Percentiles rank a stretch among this genome's conserved stretches.
These are phyloP conservation scores for Gymnobelideus leadbeateri DNA, from an alignment of 2,113 vertebrate species.

Conservation along the genomic window DNA sequence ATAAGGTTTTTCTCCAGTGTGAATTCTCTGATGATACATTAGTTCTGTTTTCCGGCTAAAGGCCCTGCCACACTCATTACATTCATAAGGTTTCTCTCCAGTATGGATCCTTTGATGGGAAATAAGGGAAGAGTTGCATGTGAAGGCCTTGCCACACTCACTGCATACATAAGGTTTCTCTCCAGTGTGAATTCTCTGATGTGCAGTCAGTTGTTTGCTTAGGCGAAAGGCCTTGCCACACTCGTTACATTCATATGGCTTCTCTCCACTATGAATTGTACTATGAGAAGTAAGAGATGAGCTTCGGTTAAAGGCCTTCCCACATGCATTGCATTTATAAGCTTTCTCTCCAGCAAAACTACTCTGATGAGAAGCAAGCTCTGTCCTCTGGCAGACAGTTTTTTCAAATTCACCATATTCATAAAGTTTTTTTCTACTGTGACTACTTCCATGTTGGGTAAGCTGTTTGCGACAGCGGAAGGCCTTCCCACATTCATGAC, in stretches of 20 bases:
- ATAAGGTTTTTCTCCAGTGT: slow-evolving; percentile 51
- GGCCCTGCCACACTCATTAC: slow-evolving; percentile 11
- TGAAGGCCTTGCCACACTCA: slow-evolving; percentile 68
- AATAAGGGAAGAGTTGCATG: slow-evolving; percentile 55
- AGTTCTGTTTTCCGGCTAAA: slow-evolving; percentile 54
- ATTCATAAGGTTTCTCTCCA: slow-evolving; percentile 23
- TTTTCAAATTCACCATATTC: not conserved
- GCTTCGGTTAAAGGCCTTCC: slow-evolving; percentile 57
- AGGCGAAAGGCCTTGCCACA: slow-evolving; percentile 62
- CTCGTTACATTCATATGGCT: slow-evolving; percentile 32
- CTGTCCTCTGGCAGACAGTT: not conserved
- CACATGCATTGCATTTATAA: slow-evolving; percentile 26
- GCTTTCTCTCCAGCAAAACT: slow-evolving; percentile 18
- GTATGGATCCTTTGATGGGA: slow-evolving; percentile 55
- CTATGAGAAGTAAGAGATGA: slow-evolving; percentile 46
- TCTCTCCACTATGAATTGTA: slow-evolving; percentile 32
- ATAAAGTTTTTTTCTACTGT: not conserved
- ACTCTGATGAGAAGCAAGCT: not conserved
- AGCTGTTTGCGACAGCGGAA: not conserved
- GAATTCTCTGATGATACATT: slow-evolving; percentile 35
- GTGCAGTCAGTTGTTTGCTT: slow-evolving; percentile 59
- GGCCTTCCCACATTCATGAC: slow-evolving; percentile 63
- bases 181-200: slow-evolving; percentile 69
- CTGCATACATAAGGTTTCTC: slow-evolving; percentile 63
- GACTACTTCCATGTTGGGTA: slow-evolving; percentile 1